Base-by-base conservation (phyloP, 2,888 invertebrate species). In the Baccha elongata region DNA sequence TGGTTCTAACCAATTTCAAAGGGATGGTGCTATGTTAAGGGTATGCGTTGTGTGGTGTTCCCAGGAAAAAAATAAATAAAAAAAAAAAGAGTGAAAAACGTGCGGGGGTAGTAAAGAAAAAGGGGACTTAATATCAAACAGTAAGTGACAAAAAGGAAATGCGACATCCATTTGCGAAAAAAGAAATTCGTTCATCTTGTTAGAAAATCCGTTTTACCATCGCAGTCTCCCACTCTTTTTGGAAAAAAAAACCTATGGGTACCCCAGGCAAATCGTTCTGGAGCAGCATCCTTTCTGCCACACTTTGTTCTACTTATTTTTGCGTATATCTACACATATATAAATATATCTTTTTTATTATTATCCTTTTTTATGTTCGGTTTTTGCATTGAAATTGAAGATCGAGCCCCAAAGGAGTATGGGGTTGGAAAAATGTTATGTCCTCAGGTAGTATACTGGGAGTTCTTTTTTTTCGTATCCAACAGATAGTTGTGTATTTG, bases 341-440 rank as follows among this genome's bases (percentile, higher is more conserved):
- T 44, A 48, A 17, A 32, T 15, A 10, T 21, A 13, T 48, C 17
- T 55, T 52, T 76, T 83, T 83, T 83, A 73, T 83, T 76, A 68
- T 83, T 68, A 81, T 83, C 76, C 76, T 83, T 83, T 83, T 83
- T 83, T 83, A 83, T 83, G 76, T 73, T 83, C 64, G 76, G 68
- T 67, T 83, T 83, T 83, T 83, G 83, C 83, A 83, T 83, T 78
- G 67, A 83, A 83, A 83, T 76, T 83, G 83, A 83, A 83, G 83
- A 73, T 83, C 76, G 76, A 60, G 72, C 48, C 72, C 48, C 53
- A 55, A n/a, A 71, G 71, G 37, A 26, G 52, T 35, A 19, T 46
- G 52, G 19, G 44, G 44, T 58, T 58, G 13, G 60, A 40, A 71
- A 46, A 37, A 65, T 74, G 55, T 65, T 80, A 74, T 65, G 44